A percentile compares a stretch with the other conserved stretches of the same genome.
These are phyloP conservation scores for Notothenia coriiceps DNA, from an alignment of 2,113 vertebrate species.

Conservation along the genomic window DNA sequence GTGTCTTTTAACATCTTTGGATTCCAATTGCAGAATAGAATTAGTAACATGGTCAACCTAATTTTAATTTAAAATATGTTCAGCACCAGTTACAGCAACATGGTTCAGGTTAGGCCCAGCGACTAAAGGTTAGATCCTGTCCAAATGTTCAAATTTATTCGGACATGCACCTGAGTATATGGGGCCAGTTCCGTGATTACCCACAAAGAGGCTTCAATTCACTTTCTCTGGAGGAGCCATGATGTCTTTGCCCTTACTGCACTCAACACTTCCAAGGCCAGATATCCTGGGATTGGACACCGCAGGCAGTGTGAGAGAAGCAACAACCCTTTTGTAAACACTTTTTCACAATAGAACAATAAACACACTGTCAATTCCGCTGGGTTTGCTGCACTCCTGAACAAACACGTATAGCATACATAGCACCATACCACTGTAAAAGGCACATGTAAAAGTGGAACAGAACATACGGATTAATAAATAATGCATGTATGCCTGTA, in stretches of 20 bases:
- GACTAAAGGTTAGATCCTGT: not conserved
- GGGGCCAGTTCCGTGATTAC: not conserved
- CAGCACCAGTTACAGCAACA: conserved; percentile 5
- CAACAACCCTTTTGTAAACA: not conserved
- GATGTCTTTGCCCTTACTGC: not conserved
- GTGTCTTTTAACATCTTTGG: not conserved
- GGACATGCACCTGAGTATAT: not conserved
- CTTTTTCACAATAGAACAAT: not conserved
- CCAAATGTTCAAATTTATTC: not conserved
- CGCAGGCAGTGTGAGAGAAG: not conserved
- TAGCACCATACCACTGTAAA: not conserved
- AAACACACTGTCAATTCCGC: not conserved
- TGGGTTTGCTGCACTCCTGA: not conserved
- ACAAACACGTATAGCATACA: not conserved
- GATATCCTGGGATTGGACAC: conserved; percentile 14
- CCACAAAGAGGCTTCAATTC: not conserved
- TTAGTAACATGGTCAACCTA: not conserved
- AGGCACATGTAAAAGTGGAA: not conserved
- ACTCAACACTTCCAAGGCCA: not conserved
- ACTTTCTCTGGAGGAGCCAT: not conserved
- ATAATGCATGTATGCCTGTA: not conserved
- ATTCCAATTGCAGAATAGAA: not conserved
- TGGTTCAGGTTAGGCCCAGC: not conserved
- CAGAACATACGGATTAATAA: not conserved
- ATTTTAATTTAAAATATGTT: not conserved